Conservation (phyloP, 2,113 vertebrate species). For the Hylia prasina region DNA sequence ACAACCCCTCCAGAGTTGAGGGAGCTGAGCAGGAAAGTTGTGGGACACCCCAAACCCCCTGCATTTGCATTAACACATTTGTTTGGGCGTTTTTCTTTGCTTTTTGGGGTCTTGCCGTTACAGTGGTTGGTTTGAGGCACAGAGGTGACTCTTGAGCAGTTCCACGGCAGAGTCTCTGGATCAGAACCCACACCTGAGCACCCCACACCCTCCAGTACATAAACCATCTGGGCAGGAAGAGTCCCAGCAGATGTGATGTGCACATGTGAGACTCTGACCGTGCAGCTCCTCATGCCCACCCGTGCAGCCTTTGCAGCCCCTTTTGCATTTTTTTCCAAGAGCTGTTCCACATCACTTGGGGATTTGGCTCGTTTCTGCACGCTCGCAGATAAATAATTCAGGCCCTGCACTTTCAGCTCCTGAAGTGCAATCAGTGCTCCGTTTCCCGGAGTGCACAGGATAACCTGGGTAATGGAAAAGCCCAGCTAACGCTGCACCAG, state of each 20-base stretch:
- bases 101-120: background rate
- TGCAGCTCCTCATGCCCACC: background rate
- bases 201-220: background rate
- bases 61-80: background rate
- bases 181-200: background rate
- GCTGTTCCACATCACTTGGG: background rate
- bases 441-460: background rate
- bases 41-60: background rate
- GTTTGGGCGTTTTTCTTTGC: background rate
- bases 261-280: fast-evolving
- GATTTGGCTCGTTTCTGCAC: background rate
- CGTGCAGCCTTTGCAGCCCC: background rate
- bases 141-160: background rate
- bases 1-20: fast-evolving
- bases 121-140: background rate
- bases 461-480: background rate
- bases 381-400: slow-evolving; percentile 48
- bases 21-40: background rate
- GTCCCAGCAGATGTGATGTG: background rate
- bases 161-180: background rate
- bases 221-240: background rate
- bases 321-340: background rate
- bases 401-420: background rate
- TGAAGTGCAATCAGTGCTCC: background rate
- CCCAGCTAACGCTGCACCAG: fast-evolving